Evolutionary conservation across 1,140 invertebrate genomes (phyloP).

Genomic region (Oreohelix idahoensis): DNA sequence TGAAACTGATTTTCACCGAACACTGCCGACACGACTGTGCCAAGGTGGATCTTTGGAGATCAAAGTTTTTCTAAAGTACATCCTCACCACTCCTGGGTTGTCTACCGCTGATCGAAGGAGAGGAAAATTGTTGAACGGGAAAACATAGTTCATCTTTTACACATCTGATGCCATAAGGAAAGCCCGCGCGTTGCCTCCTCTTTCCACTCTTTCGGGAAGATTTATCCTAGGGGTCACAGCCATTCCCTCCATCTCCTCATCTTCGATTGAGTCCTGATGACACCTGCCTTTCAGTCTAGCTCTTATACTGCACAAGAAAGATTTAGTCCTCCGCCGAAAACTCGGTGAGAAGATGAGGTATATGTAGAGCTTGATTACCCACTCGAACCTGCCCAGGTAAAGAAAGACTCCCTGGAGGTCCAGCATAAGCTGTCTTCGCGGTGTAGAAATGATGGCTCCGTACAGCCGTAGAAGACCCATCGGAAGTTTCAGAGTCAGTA

Average conservation of each 20-base stretch:
- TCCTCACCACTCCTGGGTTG: too few relatives aligned
- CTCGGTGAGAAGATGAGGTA: slow-evolving; percentile 29
- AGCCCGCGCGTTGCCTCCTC: not conserved
- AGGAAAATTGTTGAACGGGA: too few relatives aligned
- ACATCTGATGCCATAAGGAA: slow-evolving; percentile 34
- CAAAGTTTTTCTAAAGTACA: too few relatives aligned
- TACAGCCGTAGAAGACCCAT: not conserved
- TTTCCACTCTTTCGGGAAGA: not conserved
- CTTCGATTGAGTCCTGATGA: not conserved
- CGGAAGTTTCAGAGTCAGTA: slow-evolving; percentile 20
- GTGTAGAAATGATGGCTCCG: not conserved
- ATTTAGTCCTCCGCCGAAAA: slow-evolving; percentile 18
- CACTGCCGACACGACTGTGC: too few relatives aligned
- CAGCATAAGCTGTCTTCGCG: not conserved
- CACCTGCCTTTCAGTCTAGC: slow-evolving; percentile 9
- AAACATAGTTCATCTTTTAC: too few relatives aligned
- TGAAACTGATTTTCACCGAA: too few relatives aligned
- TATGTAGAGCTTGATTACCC: slow-evolving; percentile 30
- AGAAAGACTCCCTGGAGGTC: slow-evolving; percentile 20
- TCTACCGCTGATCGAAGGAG: too few relatives aligned
- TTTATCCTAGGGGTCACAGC: not conserved
- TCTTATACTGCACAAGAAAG: not conserved
- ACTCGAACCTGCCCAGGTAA: slow-evolving; percentile 20
- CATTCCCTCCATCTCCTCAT: not conserved
- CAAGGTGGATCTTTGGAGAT: too few relatives aligned